These are phyloP conservation scores for Australoheros scitulus DNA, from an alignment of 2,113 vertebrate genomes.

Conservation along the genomic window DNA sequence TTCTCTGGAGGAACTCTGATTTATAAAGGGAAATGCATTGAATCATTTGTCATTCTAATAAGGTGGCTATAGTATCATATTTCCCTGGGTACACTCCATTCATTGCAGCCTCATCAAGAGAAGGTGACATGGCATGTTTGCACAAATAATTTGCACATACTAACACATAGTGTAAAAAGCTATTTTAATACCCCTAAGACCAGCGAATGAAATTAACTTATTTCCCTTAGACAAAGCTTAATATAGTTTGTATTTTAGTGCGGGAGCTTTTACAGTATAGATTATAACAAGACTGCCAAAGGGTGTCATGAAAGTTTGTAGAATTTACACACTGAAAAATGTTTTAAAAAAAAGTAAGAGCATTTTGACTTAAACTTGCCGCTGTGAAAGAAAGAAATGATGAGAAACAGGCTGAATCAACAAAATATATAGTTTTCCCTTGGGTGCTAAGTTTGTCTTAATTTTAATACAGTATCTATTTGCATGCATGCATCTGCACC, in stretches of 20 bases:
- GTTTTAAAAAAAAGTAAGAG: background rate
- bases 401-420: background rate
- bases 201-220: constrained; percentile 33
- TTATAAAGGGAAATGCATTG: constrained; percentile 24
- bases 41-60: constrained; percentile 53
- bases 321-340: background rate
- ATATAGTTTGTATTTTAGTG: constrained; percentile 6
- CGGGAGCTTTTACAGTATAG: background rate
- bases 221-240: constrained; percentile 37
- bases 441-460: background rate
- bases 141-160: constrained; percentile 50
- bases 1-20: constrained; percentile 31
- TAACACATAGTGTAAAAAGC: constrained; percentile 38
- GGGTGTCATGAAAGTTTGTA: background rate
- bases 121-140: constrained; percentile 19
- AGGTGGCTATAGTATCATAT: constrained; percentile 37
- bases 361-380: background rate
- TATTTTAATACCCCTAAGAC: constrained; percentile 36
- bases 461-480: background rate
- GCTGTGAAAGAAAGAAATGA: background rate
- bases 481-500: background rate
- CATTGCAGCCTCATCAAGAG: constrained; percentile 10
- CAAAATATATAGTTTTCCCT: background rate
- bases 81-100: constrained; percentile 42
- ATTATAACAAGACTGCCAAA: background rate